phyloP scores from a whole-genome alignment of 2,797 vertebrate genomes.

The Carapus acus region DNA sequence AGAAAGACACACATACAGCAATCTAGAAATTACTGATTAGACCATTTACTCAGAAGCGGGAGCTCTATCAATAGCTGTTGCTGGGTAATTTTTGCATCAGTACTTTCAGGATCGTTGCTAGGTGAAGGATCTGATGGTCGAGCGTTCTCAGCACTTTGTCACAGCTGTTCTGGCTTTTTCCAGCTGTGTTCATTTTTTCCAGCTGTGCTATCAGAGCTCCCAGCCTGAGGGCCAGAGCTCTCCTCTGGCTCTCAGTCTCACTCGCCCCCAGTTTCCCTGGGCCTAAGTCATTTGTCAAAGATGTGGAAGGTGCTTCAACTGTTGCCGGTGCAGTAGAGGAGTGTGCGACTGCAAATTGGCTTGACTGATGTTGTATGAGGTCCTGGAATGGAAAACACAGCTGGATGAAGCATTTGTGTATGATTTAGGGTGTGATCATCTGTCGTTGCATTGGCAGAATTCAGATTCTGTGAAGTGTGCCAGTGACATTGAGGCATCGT shows the following conservation, averaged over 20 bases:
- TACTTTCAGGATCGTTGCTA: conserved; percentile 83
- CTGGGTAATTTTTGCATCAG: too few species aligned
- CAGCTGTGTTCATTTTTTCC: conserved; percentile 56
- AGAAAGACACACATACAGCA: background rate
- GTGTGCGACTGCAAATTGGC: background rate
- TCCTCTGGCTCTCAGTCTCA: conserved; percentile 31
- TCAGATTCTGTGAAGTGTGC: too few species aligned
- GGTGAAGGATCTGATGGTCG: conserved; percentile 71
- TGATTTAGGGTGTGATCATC: too few species aligned
- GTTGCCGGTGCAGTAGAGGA: background rate
- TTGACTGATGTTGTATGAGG: conserved; percentile 8
- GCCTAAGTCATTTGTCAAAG: background rate
- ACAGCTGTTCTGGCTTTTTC: conserved; percentile 40
- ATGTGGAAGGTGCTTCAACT: background rate
- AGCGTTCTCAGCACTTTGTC: conserved; percentile 69
- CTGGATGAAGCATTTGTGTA: too few species aligned
- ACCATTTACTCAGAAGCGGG: too few species aligned
- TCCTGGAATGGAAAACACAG: conserved; percentile 20
- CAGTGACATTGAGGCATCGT: background rate
- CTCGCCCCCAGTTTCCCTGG: conserved; percentile 48
- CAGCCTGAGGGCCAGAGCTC: conserved; percentile 39
- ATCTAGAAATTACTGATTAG: too few species aligned
- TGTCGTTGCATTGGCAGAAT: too few species aligned
- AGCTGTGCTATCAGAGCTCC: conserved; percentile 71
- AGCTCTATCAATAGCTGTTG: too few species aligned